phyloP scores from a whole-genome alignment of 2,113 vertebrate genomes.

The Dasyurus viverrinus region DNA sequence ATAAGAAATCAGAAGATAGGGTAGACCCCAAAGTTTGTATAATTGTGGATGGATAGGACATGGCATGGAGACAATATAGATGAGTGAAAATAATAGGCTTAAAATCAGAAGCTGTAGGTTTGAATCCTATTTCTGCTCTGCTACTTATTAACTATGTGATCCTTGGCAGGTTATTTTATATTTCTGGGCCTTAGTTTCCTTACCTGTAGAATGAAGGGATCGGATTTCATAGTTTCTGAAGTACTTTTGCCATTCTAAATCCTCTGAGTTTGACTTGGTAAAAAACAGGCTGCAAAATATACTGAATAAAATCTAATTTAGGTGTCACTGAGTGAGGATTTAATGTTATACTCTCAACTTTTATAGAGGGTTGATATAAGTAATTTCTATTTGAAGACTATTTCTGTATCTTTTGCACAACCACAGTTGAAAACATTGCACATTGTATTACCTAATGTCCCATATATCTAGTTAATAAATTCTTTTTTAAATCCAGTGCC shows the following conservation, averaged over 20 bases:
- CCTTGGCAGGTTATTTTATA: not conserved
- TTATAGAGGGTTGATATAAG: conserved; percentile 1
- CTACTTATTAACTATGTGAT: conserved; percentile 32
- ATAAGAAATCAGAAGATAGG: not conserved
- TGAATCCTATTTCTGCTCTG: not conserved
- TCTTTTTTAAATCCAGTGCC: not conserved
- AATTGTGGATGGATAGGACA: not conserved
- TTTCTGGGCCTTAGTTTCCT: conserved; percentile 31
- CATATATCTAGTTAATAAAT: conserved; percentile 1
- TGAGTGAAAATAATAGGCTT: not conserved
- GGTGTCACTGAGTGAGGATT: not conserved
- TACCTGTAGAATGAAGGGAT: not conserved
- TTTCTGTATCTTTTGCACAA: not conserved
- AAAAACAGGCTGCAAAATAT: not conserved
- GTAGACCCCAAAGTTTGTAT: not conserved
- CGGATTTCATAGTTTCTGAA: not conserved
- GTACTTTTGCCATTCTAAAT: not conserved
- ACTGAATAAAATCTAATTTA: conserved; percentile 3
- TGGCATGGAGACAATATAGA: not conserved
- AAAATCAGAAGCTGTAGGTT: conserved; percentile 24
- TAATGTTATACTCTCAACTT: not conserved
- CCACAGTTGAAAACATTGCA: not conserved
- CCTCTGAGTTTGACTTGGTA: not conserved
- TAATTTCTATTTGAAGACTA: conserved; percentile 2
- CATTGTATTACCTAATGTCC: not conserved